phyloP scores from a whole-genome alignment of 2,888 invertebrate species.

The Lasioglossum calceatum region DNA sequence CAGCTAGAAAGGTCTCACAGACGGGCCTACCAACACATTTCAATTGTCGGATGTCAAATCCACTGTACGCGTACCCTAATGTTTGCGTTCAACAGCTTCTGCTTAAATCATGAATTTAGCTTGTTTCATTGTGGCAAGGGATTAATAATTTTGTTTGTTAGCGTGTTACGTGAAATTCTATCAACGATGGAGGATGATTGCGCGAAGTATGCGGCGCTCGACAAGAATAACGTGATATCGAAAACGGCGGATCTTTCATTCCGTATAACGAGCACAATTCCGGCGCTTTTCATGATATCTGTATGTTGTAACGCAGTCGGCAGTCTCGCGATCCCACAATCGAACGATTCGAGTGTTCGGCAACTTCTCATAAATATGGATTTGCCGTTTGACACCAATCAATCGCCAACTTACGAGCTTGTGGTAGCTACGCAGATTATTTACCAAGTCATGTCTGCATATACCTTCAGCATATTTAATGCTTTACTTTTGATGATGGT shows the following conservation, averaged over 20 bases:
- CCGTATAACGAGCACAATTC: slow-evolving; percentile 42
- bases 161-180: slow-evolving; percentile 6
- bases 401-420: slow-evolving; percentile 39
- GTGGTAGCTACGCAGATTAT: slow-evolving; percentile 37
- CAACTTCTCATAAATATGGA: slow-evolving; percentile 49
- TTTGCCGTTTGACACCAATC: slow-evolving; percentile 50
- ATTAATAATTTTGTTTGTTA: neutral
- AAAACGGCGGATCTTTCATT: slow-evolving; percentile 26
- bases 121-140: neutral
- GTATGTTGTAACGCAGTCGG: slow-evolving; percentile 33
- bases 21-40: no score
- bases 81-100: no score
- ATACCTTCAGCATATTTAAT: neutral
- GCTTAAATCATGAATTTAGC: neutral
- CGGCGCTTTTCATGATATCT: slow-evolving; percentile 16
- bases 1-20: no score
- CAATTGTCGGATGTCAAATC: no score
- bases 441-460: neutral
- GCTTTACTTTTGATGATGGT: slow-evolving; percentile 28
- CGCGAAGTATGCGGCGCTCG: slow-evolving; percentile 15
- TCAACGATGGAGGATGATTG: slow-evolving; percentile 53
- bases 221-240: slow-evolving; percentile 31
- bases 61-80: no score
- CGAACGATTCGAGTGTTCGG: neutral
- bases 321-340: neutral